Conservation (phyloP, 2,113 vertebrate genomes). For the Corvus moneduloides region DNA sequence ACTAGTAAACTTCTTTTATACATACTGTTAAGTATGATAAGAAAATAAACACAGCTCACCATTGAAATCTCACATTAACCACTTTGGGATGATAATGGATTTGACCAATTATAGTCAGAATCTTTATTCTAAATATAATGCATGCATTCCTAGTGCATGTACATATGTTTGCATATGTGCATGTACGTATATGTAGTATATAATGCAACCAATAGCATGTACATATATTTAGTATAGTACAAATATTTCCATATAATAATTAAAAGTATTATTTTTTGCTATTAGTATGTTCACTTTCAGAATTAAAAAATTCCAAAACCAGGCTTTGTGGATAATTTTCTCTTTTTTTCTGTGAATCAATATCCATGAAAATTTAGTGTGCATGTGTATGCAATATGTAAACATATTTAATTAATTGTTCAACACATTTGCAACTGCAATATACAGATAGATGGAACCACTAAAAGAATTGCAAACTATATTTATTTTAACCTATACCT, state of each 20-base stretch:
- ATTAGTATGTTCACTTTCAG: not conserved
- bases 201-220: not conserved
- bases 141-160: not conserved
- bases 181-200: not conserved
- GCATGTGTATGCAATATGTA: not conserved
- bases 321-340: not conserved
- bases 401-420: not conserved
- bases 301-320: not conserved
- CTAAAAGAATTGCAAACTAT: not conserved
- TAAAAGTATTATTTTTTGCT: not conserved
- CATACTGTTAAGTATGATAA: not conserved
- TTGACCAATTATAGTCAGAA: not conserved
- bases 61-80: not conserved
- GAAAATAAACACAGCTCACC: not conserved
- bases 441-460: not conserved
- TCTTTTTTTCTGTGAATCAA: not conserved
- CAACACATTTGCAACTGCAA: not conserved
- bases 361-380: not conserved
- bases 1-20: not conserved
- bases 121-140: not conserved
- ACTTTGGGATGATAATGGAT: not conserved
- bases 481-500: not conserved
- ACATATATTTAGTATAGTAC: not conserved
- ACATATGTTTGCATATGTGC: not conserved
- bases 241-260: not conserved